These are phyloP conservation scores for Alethe castanea DNA, from an alignment of 2,113 vertebrate species.

Conservation along the genomic window DNA sequence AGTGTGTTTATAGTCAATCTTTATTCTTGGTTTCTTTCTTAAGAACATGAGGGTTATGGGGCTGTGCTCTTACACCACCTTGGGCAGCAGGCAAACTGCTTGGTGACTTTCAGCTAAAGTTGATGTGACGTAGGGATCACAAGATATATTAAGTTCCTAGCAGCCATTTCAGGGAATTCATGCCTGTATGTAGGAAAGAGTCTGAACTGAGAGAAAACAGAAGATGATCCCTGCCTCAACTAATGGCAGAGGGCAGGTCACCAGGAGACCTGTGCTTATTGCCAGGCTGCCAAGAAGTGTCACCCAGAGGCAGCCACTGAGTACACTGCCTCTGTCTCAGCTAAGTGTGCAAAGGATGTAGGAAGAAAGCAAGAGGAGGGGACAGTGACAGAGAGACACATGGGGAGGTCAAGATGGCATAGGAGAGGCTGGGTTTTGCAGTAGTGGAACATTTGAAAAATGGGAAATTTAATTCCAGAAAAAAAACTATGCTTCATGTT, in stretches of 20 bases:
- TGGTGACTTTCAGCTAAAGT: not conserved
- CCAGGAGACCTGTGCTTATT: accelerated
- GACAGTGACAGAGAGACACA: not conserved
- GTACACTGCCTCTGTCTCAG: accelerated
- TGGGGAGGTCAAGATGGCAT: accelerated
- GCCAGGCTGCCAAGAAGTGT: accelerated
- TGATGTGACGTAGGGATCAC: not conserved
- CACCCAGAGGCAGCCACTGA: not conserved
- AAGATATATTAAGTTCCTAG: not conserved
- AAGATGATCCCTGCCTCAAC: not conserved
- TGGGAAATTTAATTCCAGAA: not conserved
- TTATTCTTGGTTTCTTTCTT: not conserved
- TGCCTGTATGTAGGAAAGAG: not conserved
- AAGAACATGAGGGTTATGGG: not conserved
- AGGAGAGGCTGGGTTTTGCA: not conserved
- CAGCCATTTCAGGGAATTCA: not conserved
- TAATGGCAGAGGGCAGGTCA: not conserved
- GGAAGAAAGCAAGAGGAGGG: not conserved
- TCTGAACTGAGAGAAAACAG: not conserved
- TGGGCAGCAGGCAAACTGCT: not conserved
- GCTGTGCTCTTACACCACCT: not conserved
- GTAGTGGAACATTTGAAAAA: not conserved
- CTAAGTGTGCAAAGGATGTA: not conserved
- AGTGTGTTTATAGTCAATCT: not conserved
- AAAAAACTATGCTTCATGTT: not conserved